phyloP scores from a whole-genome alignment of 2,797 vertebrate genomes.

The Xiphophorus birchmanni region DNA sequence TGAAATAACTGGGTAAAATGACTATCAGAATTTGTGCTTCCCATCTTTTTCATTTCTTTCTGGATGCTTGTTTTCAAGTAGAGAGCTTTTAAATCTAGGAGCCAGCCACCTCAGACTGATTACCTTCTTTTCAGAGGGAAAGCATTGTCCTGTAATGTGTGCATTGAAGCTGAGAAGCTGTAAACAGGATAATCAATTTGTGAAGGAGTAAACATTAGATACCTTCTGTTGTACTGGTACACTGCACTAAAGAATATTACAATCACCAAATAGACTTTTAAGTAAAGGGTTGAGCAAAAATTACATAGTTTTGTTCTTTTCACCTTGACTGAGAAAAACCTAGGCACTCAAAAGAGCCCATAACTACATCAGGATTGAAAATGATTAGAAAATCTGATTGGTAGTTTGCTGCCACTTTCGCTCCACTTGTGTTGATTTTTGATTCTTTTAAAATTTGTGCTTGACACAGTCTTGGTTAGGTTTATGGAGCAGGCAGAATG shows the following conservation, averaged over 20 bases:
- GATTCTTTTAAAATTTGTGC: background rate
- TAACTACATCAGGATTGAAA: background rate
- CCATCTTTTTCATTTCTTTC: background rate
- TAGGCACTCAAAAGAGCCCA: background rate
- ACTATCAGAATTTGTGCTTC: background rate
- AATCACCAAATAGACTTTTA: background rate
- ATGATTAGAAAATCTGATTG: background rate
- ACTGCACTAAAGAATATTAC: background rate
- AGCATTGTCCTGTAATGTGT: background rate
- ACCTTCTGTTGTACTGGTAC: background rate
- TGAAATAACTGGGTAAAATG: background rate
- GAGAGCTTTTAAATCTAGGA: background rate
- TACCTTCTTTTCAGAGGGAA: constrained; percentile 3
- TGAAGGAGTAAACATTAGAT: background rate
- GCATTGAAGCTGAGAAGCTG: background rate
- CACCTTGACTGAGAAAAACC: background rate
- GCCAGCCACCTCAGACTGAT: background rate
- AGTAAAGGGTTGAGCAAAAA: background rate
- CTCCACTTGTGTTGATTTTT: constrained; percentile 12
- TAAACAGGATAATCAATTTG: background rate
- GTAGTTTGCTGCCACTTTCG: background rate
- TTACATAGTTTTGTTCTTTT: background rate
- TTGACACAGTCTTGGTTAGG: background rate
- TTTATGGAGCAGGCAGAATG: background rate
- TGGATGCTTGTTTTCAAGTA: background rate